Percentiles rank a stretch among this genome's conserved stretches.
phyloP scores from a whole-genome alignment of 2,888 invertebrate genomes.

The Cephus spinipes region DNA sequence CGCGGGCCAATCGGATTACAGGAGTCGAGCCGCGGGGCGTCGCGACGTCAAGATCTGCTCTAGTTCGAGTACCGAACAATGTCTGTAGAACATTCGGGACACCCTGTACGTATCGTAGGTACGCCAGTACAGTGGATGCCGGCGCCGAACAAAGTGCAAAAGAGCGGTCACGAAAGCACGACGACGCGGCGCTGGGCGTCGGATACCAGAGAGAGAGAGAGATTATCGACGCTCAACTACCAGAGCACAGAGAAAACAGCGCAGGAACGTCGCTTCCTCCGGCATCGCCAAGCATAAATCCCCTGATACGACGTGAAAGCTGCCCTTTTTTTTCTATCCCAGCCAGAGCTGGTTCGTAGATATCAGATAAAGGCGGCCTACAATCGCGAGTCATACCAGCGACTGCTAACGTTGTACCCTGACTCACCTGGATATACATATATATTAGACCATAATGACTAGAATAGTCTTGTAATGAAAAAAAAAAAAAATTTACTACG shows the following conservation, averaged over 20 bases:
- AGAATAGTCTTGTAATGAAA: not conserved
- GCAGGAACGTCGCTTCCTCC: not conserved
- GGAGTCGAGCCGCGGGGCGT: not conserved
- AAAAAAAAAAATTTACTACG: not conserved
- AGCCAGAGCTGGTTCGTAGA: slow-evolving; percentile 26
- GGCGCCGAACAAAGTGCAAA: not conserved
- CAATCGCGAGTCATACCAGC: not conserved
- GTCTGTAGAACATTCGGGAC: not conserved
- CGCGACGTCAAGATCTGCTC: not conserved
- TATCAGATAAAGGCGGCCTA: slow-evolving; percentile 41
- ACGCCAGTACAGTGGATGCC: not conserved
- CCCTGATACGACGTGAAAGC: slow-evolving; percentile 57
- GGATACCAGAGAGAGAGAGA: not conserved
- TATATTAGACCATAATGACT: not conserved
- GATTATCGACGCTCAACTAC: not conserved
- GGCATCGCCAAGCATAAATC: slow-evolving; percentile 46
- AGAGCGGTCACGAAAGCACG: not conserved
- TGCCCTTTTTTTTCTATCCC: slow-evolving; percentile 40
- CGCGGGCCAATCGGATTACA: not conserved
- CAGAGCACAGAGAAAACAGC: slow-evolving; percentile 21
- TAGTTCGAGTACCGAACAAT: not conserved
- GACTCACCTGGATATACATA: not conserved
- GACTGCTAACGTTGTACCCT: not conserved
- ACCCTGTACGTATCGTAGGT: not conserved
- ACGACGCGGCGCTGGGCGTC: not conserved